Evolutionary conservation across 2,797 vertebrate genomes (phyloP), one percentile per base, ranked within the genome.

Genomic region (Syngnathus rostellatus): DNA sequence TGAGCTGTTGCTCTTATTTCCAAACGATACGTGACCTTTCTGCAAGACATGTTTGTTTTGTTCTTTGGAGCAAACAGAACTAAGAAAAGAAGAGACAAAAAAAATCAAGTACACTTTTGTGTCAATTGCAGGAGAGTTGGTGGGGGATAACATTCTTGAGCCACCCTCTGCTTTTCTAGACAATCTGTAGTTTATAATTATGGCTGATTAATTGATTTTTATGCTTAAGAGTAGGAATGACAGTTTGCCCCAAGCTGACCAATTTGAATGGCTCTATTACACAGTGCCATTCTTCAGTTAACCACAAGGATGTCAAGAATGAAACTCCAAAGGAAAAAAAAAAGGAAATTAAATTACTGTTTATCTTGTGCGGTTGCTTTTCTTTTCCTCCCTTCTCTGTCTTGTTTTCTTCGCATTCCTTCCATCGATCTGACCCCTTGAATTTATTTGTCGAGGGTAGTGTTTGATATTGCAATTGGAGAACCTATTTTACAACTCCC

Each of bases 161-260:
- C 89, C 87, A 88, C 79, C 85, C 80, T 81, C 75, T 83, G 78
- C 86, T 92, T 90, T 84, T 89, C 88, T 64, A 84, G 90, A 88
- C 88, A 87, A 89, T 7, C 77, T 79, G 72, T 80, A 83, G 77
- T 78, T 81, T 89, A 75, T 86, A 87, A 87, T 89, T 87, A 87
- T 84, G 72, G 77, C 79, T 77, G 77, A 31, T 31, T 31, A 31
- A 31, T 31, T 31, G 4, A 4, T 31, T 31, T 31, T 31, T 31
- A 31, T 31, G 31, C 31, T 31, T 31, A 31, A 31, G 31, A 31
- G 31, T 45, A 74, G 74, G 65, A 59, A 80, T 76, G 73, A 81
- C 72, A 81, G 81, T 85, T 75, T 85, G 73, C 78, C 75, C 78
- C 77, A 84, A 86, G 79, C 79, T 81, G 81, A 79, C 76, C 79